phyloP scores from a whole-genome alignment of 2,888 invertebrate species.

The Lycaena phlaeas region DNA sequence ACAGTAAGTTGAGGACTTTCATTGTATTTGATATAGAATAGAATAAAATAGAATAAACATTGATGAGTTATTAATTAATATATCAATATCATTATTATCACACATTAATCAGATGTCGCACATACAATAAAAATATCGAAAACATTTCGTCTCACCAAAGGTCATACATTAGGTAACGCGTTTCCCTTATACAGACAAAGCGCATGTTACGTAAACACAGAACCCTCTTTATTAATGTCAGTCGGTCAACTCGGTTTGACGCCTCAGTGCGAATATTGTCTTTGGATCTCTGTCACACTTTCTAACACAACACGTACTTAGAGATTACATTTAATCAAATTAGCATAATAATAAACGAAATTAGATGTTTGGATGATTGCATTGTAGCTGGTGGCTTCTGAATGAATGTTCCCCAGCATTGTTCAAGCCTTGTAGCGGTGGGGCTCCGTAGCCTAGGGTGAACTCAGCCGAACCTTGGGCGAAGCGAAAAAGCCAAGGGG shows the following conservation, averaged over 20 bases:
- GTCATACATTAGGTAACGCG: background rate
- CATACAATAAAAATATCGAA: background rate
- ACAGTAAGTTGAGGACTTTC: too few species aligned
- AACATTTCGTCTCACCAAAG: background rate
- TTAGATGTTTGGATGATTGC: too few species aligned
- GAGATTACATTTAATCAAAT: background rate
- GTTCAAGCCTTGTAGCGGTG: too few species aligned
- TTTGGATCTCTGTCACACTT: background rate
- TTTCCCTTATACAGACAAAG: background rate
- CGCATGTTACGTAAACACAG: background rate
- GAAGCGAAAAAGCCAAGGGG: too few species aligned
- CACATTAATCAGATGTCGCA: background rate
- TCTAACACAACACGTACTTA: background rate
- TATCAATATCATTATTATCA: too few species aligned
- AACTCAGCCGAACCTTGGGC: too few species aligned
- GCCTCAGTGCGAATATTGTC: background rate
- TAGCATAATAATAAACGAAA: background rate
- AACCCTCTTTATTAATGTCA: slow-evolving; percentile 7
- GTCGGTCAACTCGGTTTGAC: slow-evolving; percentile 4
- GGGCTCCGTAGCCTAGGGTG: too few species aligned
- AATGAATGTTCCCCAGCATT: too few species aligned
- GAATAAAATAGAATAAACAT: too few species aligned
- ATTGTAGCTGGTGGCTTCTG: too few species aligned
- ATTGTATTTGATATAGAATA: too few species aligned
- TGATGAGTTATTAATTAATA: too few species aligned